Conservation (phyloP, 2,113 vertebrate genomes). For the Ochotona princeps region DNA sequence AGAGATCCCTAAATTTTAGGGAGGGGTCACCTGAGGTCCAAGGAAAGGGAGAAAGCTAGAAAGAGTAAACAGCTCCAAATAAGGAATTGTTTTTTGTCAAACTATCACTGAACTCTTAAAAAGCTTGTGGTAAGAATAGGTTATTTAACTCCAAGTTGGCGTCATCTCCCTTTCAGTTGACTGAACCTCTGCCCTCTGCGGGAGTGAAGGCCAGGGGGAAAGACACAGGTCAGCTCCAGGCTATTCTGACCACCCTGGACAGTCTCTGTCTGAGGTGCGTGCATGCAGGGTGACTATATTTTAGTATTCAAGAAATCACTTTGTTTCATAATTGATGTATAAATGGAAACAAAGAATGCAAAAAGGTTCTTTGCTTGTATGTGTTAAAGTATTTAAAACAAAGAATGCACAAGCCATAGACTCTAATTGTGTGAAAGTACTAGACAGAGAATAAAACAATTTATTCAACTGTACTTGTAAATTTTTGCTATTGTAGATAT, state of each 20-base stretch:
- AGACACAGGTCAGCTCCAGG: background rate
- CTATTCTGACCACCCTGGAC: background rate
- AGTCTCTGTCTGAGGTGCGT: background rate
- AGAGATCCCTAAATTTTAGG: background rate
- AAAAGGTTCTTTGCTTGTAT: background rate
- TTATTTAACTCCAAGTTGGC: background rate
- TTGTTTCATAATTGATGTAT: background rate
- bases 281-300: background rate
- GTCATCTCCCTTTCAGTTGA: background rate
- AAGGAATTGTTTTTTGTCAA: background rate
- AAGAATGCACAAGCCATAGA: background rate
- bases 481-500: conserved; percentile 3
- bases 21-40: background rate
- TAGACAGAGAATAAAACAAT: conserved; percentile 13
- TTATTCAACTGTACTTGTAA: conserved; percentile 27
- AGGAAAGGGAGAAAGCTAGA: background rate
- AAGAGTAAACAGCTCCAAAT: background rate
- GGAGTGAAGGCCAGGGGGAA: background rate
- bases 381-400: conserved; percentile 38
- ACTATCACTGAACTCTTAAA: background rate
- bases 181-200: background rate
- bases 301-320: conserved; percentile 5
- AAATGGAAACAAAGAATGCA: background rate
- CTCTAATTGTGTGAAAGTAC: background rate
- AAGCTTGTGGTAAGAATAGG: background rate